Evolutionary conservation across 2,797 vertebrate genomes (phyloP).

Genomic region (Labeo calbasu): DNA sequence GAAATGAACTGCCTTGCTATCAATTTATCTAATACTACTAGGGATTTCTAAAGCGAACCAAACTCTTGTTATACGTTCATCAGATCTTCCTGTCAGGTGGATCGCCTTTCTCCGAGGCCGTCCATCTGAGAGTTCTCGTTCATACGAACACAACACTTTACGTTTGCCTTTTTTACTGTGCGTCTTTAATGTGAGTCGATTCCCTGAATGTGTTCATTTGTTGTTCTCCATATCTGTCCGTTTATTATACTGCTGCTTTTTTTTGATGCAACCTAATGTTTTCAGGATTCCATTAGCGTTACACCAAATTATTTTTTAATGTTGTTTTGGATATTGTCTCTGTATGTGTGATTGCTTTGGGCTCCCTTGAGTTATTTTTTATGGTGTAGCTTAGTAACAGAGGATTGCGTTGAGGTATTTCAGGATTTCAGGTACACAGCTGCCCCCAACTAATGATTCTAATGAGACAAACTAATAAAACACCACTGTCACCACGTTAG

Average conservation of each 20-base stretch:
- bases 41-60: slow-evolving; percentile 70
- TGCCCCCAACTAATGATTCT: slow-evolving; percentile 9
- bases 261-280: slow-evolving; percentile 17
- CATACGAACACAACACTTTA: slow-evolving; percentile 2
- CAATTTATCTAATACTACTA: slow-evolving; percentile 79
- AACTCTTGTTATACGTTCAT: slow-evolving; percentile 60
- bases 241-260: neutral
- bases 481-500: neutral
- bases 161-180: slow-evolving; percentile 6
- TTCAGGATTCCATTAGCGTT: slow-evolving; percentile 33
- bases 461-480: slow-evolving; percentile 21
- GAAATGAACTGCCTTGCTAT: slow-evolving; percentile 83
- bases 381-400: slow-evolving; percentile 27
- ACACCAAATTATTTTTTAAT: slow-evolving; percentile 39
- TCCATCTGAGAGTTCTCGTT: slow-evolving; percentile 22
- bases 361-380: slow-evolving; percentile 3
- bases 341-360: slow-evolving; percentile 13
- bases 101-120: slow-evolving; percentile 50
- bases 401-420: slow-evolving; percentile 35
- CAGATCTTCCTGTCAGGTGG: slow-evolving; percentile 53
- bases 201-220: slow-evolving; percentile 4
- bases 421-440: slow-evolving; percentile 35
- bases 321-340: slow-evolving; percentile 25
- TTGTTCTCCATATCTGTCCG: neutral
- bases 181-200: slow-evolving; percentile 18